Conservation (phyloP, 2,113 vertebrate genomes). For the Mobula birostris region DNA sequence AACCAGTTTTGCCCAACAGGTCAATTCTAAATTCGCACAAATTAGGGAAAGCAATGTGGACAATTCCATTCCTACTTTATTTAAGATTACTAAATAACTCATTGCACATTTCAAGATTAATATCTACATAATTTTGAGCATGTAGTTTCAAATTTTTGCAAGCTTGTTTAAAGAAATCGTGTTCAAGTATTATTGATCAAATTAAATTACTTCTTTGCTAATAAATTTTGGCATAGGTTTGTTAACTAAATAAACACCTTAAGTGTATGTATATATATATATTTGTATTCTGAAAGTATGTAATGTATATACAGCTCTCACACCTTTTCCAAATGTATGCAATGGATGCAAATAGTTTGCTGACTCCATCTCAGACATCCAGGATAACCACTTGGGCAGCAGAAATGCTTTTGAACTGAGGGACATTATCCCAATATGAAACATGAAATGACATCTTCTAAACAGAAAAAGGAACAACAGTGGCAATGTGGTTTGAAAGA, state of each 20-base stretch:
- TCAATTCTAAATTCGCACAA: too few relatives aligned
- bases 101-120: not conserved
- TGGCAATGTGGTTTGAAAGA: not conserved
- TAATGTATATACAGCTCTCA: not conserved
- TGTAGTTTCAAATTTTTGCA: too few relatives aligned
- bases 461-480: not conserved
- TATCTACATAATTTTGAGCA: too few relatives aligned
- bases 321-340: not conserved
- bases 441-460: not conserved
- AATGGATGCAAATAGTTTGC: not conserved
- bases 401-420: not conserved
- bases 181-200: too few relatives aligned
- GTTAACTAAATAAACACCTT: too few relatives aligned
- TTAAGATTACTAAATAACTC: not conserved
- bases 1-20: too few relatives aligned
- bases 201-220: too few relatives aligned
- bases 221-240: too few relatives aligned
- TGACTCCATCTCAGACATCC: not conserved
- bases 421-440: not conserved
- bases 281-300: too few relatives aligned
- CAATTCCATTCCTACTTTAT: not conserved
- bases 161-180: too few relatives aligned
- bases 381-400: not conserved
- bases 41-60: not conserved
- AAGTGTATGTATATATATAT: too few relatives aligned